phyloP scores from a whole-genome alignment of 1,140 invertebrate genomes.

The Sesamia nonagrioides region DNA sequence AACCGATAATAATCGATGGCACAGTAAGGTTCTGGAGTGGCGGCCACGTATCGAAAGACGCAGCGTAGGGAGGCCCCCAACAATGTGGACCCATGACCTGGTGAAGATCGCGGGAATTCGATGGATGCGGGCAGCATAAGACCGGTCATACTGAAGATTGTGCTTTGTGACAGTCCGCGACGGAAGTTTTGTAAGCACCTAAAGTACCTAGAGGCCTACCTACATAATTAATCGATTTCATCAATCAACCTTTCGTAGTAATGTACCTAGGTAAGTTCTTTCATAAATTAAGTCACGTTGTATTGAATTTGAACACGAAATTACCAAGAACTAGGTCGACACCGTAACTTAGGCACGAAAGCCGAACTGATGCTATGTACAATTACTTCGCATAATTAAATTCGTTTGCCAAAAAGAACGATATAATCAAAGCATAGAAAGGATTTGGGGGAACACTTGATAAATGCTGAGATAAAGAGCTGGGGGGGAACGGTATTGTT shows the following conservation, averaged over 20 bases:
- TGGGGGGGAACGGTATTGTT: conserved; percentile 5
- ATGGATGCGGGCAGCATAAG: too few species aligned
- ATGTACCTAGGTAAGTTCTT: background rate
- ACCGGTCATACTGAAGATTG: too few species aligned
- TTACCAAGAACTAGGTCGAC: background rate
- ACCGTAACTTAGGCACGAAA: conserved; percentile 15
- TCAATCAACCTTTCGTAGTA: background rate
- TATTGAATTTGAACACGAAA: background rate
- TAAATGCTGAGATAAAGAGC: conserved; percentile 29
- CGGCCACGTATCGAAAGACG: too few species aligned
- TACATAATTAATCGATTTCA: background rate
- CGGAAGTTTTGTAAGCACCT: too few species aligned
- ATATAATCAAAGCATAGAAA: conserved; percentile 18
- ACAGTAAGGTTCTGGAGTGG: too few species aligned
- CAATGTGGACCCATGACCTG: too few species aligned
- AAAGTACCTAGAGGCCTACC: too few species aligned
- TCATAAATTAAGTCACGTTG: background rate
- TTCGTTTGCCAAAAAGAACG: conserved; percentile 20
- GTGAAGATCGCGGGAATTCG: too few species aligned
- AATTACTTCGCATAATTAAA: conserved; percentile 20
- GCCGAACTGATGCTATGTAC: background rate
- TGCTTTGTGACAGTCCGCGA: too few species aligned
- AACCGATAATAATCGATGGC: too few species aligned
- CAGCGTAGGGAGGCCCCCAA: too few species aligned
- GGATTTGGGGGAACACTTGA: conserved; percentile 12